Evolutionary conservation across 2,113 vertebrate genomes (phyloP).

Genomic region (Antennarius striatus): DNA sequence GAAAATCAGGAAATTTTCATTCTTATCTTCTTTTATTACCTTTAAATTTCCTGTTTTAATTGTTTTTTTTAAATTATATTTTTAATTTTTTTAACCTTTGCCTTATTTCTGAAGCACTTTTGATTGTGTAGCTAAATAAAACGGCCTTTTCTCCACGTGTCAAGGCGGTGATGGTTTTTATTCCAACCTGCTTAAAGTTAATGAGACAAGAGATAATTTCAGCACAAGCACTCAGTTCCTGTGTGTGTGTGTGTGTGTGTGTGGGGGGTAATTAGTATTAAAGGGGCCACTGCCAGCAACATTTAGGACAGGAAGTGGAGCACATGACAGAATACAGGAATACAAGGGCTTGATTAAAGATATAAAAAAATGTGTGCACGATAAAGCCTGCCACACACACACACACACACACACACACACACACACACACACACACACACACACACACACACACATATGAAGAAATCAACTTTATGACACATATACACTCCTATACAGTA

Average conservation of each 20-base stretch:
- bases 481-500: no score
- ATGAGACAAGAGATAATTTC: slow-evolving; percentile 52
- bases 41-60: no score
- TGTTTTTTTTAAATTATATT: no score
- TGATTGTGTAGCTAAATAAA: not conserved
- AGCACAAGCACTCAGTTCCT: slow-evolving; percentile 23
- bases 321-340: slow-evolving; percentile 36
- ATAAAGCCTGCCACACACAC: not conserved
- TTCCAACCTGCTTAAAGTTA: slow-evolving; percentile 54
- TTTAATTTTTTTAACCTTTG: no score
- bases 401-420: no score
- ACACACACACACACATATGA: no score
- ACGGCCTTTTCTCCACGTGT: slow-evolving; percentile 5
- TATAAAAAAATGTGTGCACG: not conserved
- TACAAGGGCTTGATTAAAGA: not conserved
- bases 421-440: no score
- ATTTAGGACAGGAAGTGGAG: slow-evolving; percentile 72
- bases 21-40: no score
- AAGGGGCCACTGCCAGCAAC: slow-evolving; percentile 63
- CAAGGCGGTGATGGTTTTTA: slow-evolving; percentile 1
- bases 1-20: no score
- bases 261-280: slow-evolving; percentile 62
- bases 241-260: slow-evolving; percentile 27
- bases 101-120: not conserved
- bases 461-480: no score